These are phyloP conservation scores for Cordilura impudica DNA, from an alignment of 2,888 invertebrate species.

Conservation along the genomic window DNA sequence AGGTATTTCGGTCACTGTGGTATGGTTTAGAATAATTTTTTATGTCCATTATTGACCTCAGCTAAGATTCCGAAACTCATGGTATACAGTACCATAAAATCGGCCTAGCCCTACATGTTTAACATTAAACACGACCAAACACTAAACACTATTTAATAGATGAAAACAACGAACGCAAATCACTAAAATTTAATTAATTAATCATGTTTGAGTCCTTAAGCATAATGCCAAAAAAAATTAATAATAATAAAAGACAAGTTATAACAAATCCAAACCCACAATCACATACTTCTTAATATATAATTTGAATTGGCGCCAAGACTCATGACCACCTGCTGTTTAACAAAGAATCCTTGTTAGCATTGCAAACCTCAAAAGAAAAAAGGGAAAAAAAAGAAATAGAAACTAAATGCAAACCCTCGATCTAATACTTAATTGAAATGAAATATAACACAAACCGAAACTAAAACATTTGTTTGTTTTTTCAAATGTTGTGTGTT, in stretches of 20 bases:
- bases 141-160: conserved; percentile 65
- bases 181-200: conserved; percentile 62
- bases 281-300: conserved; percentile 48
- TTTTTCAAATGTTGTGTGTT: conserved; percentile 45
- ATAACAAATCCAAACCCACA: conserved; percentile 18
- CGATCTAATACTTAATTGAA: neutral
- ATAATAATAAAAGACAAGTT: neutral
- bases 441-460: conserved; percentile 16
- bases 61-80: neutral
- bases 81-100: neutral
- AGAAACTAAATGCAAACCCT: neutral
- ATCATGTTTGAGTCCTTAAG: conserved; percentile 59
- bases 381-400: neutral
- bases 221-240: conserved; percentile 30
- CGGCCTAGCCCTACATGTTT: neutral
- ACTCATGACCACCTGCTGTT: conserved; percentile 73
- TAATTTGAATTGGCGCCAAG: conserved; percentile 72
- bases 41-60: too few relatives aligned
- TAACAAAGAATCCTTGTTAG: conserved; percentile 71
- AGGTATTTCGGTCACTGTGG: too few relatives aligned
- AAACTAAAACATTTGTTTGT: conserved; percentile 57
- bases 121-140: neutral
- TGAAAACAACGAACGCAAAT: conserved; percentile 62
- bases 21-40: too few relatives aligned
- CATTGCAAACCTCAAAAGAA: conserved; percentile 66